Conservation (phyloP, 2,888 invertebrate species). For the Agrotis puta region DNA sequence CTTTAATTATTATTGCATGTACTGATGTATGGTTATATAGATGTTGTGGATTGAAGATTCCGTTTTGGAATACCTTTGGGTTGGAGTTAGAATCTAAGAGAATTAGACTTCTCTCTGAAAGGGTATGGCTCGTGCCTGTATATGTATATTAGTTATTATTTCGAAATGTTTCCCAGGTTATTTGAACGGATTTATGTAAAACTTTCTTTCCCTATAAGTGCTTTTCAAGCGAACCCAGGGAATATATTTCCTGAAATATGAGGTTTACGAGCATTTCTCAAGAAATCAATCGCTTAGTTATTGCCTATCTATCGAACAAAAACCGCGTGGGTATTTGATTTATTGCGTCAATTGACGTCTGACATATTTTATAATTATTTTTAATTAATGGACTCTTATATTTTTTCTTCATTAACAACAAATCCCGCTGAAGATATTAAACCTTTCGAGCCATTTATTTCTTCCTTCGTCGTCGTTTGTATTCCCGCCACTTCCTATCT, state of each 20-base stretch:
- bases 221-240: neutral
- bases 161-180: neutral
- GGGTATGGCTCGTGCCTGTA: neutral
- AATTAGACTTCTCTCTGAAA: neutral
- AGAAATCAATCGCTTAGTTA: neutral
- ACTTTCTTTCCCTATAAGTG: neutral
- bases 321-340: neutral
- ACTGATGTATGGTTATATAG: neutral
- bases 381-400: neutral
- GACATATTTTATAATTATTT: neutral
- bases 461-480: conserved; percentile 36
- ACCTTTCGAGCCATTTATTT: conserved; percentile 17
- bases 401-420: conserved; percentile 3
- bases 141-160: neutral
- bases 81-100: too few species aligned
- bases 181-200: neutral
- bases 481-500: conserved; percentile 71
- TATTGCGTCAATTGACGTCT: neutral
- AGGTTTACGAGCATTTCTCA: neutral
- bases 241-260: conserved; percentile 1
- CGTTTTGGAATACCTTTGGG: neutral
- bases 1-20: neutral
- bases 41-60: neutral
- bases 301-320: neutral
- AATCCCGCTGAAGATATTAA: conserved; percentile 16